Evolutionary conservation across 2,888 invertebrate genomes (phyloP).

Genomic region (Mythimna impura): DNA sequence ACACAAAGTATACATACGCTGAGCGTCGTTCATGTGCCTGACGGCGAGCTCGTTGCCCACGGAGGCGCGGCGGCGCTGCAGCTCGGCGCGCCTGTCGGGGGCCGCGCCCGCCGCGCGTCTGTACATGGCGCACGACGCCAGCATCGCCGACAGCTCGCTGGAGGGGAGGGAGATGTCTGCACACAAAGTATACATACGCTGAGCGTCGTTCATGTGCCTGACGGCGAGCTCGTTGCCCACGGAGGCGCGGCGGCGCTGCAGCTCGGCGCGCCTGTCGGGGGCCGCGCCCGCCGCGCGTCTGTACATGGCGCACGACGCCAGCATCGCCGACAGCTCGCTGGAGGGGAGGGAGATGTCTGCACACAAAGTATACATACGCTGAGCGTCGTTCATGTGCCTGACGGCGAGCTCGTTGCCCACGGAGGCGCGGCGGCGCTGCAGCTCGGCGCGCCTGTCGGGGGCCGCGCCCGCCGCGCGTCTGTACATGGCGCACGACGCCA

Average conservation of each 20-base stretch:
- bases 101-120: conserved; percentile 80
- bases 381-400: too few relatives aligned
- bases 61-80: conserved; percentile 93
- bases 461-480: too few relatives aligned
- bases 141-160: too few relatives aligned
- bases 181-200: conserved; percentile 87
- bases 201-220: conserved; percentile 95
- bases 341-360: conserved; percentile 85
- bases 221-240: conserved; percentile 96
- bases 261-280: conserved; percentile 87
- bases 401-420: too few relatives aligned
- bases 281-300: conserved; percentile 80
- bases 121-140: conserved; percentile 93
- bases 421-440: too few relatives aligned
- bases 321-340: conserved; percentile 92
- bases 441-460: too few relatives aligned
- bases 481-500: too few relatives aligned
- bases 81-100: conserved; percentile 87
- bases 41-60: conserved; percentile 96
- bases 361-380: conserved; percentile 63
- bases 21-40: conserved; percentile 95
- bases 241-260: conserved; percentile 93
- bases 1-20: conserved; percentile 87
- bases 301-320: conserved; percentile 92
- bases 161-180: too few relatives aligned